phyloP scores from a whole-genome alignment of 2,797 vertebrate species.

The Tamandua tetradactyla region DNA sequence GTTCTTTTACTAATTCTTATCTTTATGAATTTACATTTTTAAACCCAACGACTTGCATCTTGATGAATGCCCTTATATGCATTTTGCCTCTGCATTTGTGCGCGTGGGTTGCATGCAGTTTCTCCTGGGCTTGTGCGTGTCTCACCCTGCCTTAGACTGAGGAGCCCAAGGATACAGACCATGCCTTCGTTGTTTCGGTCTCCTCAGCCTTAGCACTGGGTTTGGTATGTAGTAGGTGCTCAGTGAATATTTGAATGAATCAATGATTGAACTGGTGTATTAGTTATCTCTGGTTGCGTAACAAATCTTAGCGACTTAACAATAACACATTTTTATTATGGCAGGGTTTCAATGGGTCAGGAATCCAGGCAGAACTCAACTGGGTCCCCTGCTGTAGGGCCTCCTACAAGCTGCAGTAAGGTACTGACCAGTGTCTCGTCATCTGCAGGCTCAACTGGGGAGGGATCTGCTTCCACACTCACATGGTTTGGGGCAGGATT shows the following conservation, averaged over 20 bases:
- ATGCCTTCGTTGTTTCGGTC: not conserved
- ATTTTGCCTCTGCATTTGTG: not conserved
- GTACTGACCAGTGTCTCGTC: not conserved
- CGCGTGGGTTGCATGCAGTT: accelerated
- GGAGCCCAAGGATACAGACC: not conserved
- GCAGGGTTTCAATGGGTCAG: not conserved
- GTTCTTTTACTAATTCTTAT: not conserved
- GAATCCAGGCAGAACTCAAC: not conserved
- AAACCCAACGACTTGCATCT: not conserved
- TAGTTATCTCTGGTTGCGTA: not conserved
- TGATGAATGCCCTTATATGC: not conserved
- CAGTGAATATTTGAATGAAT: not conserved
- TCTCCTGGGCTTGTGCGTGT: not conserved
- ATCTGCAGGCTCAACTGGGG: not conserved
- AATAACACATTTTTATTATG: not conserved
- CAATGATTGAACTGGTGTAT: not conserved
- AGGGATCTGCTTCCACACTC: not conserved
- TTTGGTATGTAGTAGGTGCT: not conserved
- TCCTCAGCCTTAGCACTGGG: too few relatives aligned
- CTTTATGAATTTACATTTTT: not conserved
- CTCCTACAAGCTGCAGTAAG: too few relatives aligned
- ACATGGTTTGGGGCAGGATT: not conserved
- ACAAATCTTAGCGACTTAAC: not conserved
- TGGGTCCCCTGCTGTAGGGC: not conserved
- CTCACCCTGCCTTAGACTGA: not conserved